These are phyloP conservation scores for Onychostruthus taczanowskii DNA, from an alignment of 2,113 vertebrate species.

Conservation along the genomic window DNA sequence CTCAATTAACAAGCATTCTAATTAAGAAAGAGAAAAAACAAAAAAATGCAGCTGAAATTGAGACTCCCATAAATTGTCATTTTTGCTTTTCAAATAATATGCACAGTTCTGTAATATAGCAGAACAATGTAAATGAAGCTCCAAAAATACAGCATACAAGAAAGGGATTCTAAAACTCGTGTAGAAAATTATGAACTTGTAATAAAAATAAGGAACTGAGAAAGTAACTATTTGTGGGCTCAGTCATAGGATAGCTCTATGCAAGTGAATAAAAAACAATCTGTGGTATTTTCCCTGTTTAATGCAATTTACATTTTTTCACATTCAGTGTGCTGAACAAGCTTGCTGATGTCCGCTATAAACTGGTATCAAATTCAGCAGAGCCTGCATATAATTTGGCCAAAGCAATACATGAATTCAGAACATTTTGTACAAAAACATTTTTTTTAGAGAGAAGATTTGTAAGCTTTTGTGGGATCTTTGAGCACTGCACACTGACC, in stretches of 20 bases:
- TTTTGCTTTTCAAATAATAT: neutral
- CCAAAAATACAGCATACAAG: neutral
- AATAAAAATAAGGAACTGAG: slow-evolving; percentile 25
- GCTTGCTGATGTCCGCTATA: neutral
- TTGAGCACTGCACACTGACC: neutral
- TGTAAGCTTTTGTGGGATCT: neutral
- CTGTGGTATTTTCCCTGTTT: neutral
- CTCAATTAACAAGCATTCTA: neutral
- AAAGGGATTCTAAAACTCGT: neutral
- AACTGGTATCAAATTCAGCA: neutral
- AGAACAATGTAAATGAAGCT: neutral
- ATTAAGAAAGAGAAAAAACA: neutral
- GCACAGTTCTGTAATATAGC: neutral
- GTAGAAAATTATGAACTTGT: neutral
- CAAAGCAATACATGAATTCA: neutral
- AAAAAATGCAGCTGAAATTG: slow-evolving; percentile 15
- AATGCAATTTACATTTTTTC: neutral
- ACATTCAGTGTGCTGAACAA: neutral
- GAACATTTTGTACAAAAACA: neutral
- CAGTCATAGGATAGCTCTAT: neutral
- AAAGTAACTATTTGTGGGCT: neutral
- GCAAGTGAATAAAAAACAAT: neutral
- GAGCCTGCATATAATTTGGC: neutral
- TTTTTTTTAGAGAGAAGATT: neutral
- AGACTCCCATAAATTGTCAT: neutral